Conservation (phyloP, 1,140 invertebrate species). For the Micrasema minimum region DNA sequence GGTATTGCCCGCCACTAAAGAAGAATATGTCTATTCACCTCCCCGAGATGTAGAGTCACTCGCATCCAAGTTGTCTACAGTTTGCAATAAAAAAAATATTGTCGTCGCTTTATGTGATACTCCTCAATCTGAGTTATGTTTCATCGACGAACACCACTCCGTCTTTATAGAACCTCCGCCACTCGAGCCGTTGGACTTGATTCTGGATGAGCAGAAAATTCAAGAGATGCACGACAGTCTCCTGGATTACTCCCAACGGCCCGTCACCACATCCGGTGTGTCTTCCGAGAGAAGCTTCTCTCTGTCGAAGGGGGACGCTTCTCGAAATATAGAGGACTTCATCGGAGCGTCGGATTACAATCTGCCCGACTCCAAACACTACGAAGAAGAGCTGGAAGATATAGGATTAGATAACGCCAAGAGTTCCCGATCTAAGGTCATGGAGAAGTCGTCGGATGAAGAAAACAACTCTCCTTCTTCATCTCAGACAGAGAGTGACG, state of each 20-base stretch:
- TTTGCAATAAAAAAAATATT: constrained; percentile 64
- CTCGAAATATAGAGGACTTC: constrained; percentile 24
- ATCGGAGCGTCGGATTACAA: constrained; percentile 12
- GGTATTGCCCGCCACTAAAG: background rate
- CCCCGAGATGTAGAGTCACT: constrained; percentile 15
- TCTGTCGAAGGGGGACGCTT: background rate
- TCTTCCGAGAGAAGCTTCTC: constrained; percentile 2
- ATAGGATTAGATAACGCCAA: constrained; percentile 9
- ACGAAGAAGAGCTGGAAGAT: constrained; percentile 11
- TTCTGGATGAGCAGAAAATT: constrained; percentile 61
- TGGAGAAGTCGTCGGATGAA: constrained; percentile 65
- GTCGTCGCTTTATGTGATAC: constrained; percentile 64
- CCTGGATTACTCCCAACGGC: constrained; percentile 17
- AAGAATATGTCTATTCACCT: background rate
- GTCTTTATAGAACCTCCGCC: constrained; percentile 60
- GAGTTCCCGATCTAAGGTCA: constrained; percentile 32
- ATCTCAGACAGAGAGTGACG: constrained; percentile 58
- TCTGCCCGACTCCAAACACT: constrained; percentile 10
- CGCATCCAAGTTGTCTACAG: constrained; percentile 58
- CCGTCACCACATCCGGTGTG: background rate
- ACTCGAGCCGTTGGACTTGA: constrained; percentile 61
- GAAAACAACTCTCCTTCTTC: constrained; percentile 60
- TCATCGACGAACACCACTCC: constrained; percentile 64
- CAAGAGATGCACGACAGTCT: constrained; percentile 61
- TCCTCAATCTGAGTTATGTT: constrained; percentile 59